Base-by-base conservation (phyloP, 1,140 invertebrate species). In the Ostrea edulis region DNA sequence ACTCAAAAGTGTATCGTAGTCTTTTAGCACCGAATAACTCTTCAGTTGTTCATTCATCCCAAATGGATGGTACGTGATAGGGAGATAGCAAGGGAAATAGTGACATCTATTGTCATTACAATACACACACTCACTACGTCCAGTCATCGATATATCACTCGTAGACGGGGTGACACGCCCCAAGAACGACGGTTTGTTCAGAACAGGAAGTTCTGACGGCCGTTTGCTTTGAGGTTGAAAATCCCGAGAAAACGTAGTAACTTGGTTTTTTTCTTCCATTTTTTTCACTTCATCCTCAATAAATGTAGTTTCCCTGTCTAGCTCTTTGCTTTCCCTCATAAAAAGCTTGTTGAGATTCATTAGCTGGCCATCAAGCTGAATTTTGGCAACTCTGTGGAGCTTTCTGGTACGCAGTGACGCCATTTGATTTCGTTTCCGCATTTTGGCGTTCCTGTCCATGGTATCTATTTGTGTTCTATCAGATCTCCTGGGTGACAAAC, bases 71-170 rank as follows among this genome's bases (percentile, higher is more conserved):
- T 86, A 86, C 9, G 85, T 54, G 29, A 77, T 29, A 8, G 85
- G 85, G 8, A 86, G 62, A 81, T 77, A 86, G 35, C 85, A 86
- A 55, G 85, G 85, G 53, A 86, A 86, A 20, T 81, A 77, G 20
- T 55, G 68, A 29, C 85, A 86, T 14, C 71, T 77, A 20, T 17
- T 81, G n/a, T 86, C 71, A 14, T 51, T 86, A 54, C 71, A 54
- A 25, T 71, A 86, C 25, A 65, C n/a, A 55, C 85, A 86, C 65
- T 77, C 44, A 54, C 54, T 22, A 55, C 71, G 71, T 11, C 77
- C 62, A 14, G 29, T 51, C 8, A 55, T 29, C 17, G 85, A 77
- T 1, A 81, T n/a, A 11, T 55, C 44, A 17, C 53, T 77, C 3
- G 81, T 71, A 0, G 65, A 54, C 12, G 65, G 54, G 29, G 65